phyloP scores from a whole-genome alignment of 2,113 vertebrate genomes.

The Tinamus guttatus region DNA sequence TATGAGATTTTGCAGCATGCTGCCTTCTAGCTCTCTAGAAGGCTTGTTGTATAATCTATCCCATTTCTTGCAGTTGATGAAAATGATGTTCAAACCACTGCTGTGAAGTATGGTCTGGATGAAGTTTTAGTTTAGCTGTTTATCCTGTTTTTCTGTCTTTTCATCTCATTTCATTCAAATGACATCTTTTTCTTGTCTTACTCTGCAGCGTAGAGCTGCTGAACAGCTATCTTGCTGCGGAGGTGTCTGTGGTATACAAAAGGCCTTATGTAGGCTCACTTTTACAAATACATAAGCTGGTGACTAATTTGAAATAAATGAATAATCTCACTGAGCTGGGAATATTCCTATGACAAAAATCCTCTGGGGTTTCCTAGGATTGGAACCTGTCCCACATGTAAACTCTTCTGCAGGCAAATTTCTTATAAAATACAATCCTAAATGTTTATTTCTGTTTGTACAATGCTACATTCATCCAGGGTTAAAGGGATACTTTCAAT shows the following conservation, averaged over 20 bases:
- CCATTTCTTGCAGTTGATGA: background rate
- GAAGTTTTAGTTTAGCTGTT: background rate
- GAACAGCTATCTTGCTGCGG: background rate
- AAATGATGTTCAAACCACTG: background rate
- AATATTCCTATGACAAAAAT: background rate
- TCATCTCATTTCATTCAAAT: background rate
- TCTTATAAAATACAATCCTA: background rate
- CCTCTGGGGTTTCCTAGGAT: background rate
- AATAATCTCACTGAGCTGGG: conserved; percentile 28
- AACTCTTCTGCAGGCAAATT: background rate
- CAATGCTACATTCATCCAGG: background rate
- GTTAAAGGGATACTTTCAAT: background rate
- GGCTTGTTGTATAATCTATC: background rate
- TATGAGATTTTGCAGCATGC: background rate
- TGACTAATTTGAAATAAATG: conserved; percentile 50
- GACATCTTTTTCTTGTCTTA: background rate
- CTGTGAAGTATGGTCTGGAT: background rate
- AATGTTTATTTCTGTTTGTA: background rate
- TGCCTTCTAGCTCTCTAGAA: background rate
- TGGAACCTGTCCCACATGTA: conserved; percentile 33
- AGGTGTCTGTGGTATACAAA: background rate
- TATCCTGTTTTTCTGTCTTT: background rate
- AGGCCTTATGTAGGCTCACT: background rate
- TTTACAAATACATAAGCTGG: background rate
- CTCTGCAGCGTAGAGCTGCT: background rate